A percentile compares a stretch with the other conserved stretches of the same genome.
Conservation (phyloP, 1,140 invertebrate species). For the Pristionchus pacificus region DNA sequence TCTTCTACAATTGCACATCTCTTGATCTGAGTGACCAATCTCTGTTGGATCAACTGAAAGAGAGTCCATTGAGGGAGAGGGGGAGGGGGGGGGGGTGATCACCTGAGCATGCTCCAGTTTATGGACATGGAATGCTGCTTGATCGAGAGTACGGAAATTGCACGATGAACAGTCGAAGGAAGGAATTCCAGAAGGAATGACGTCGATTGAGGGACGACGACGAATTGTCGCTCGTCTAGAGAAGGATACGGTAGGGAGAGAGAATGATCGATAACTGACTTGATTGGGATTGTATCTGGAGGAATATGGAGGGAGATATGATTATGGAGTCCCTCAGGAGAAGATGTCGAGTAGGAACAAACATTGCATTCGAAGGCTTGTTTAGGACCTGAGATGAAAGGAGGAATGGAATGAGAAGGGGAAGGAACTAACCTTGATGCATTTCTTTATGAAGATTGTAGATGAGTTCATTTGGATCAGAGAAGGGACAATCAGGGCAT, state of each 20-base stretch:
- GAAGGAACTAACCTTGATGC: not conserved
- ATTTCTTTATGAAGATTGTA: slow-evolving; percentile 1
- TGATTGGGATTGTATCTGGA: not conserved
- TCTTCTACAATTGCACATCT: not conserved
- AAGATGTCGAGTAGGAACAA: not conserved
- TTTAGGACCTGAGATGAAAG: not conserved
- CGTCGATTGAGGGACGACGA: not conserved
- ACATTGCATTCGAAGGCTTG: not conserved
- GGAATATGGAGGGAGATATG: slow-evolving; percentile 14
- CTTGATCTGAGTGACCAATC: not conserved
- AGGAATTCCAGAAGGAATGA: slow-evolving; percentile 1
- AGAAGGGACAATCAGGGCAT: slow-evolving; percentile 12
- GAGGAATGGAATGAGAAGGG: not conserved
- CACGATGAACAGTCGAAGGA: not conserved
- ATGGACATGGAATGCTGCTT: not conserved
- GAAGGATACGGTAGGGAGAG: not conserved
- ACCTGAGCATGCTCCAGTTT: not conserved
- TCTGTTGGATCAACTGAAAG: not conserved
- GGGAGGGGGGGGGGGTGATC: too few relatives aligned
- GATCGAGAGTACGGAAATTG: not conserved
- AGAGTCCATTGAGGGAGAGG: not conserved
- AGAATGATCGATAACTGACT: too few relatives aligned
- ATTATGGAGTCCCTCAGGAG: slow-evolving; percentile 10
- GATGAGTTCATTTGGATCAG: not conserved
- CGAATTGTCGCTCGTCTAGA: not conserved